Conservation (phyloP, 2,113 vertebrate genomes). For the Girardinichthys multiradiatus region DNA sequence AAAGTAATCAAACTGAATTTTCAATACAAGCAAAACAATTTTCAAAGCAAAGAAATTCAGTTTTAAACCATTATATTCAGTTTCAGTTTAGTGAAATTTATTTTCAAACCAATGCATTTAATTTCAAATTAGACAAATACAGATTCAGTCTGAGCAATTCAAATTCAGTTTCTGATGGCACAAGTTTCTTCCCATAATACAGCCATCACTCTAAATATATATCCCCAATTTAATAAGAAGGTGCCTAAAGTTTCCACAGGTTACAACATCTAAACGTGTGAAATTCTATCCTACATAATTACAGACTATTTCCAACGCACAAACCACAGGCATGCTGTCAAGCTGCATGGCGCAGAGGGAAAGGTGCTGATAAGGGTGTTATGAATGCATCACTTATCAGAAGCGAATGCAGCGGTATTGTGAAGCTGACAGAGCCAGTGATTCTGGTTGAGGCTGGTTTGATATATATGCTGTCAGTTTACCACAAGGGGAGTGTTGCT, state of each 20-base stretch:
- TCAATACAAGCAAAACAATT: no score
- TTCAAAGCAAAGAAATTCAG: no score
- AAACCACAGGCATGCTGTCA: conserved; percentile 18
- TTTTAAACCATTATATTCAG: no score
- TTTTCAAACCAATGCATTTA: no score
- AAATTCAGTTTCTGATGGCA: no score
- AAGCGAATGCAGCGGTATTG: conserved; percentile 23
- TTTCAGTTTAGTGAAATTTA: no score
- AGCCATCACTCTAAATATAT: conserved; percentile 4
- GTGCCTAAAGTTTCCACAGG: conserved; percentile 14
- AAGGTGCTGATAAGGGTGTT: conserved; percentile 29
- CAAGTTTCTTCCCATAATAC: no score
- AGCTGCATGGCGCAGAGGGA: conserved; percentile 1
- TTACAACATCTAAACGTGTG: conserved; percentile 9
- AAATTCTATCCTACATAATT: conserved; percentile 20
- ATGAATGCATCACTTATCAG: conserved; percentile 40
- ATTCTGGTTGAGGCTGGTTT: conserved; percentile 54
- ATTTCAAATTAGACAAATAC: no score
- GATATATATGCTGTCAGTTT: conserved; percentile 55
- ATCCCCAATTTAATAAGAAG: background rate
- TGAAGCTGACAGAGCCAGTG: conserved; percentile 32
- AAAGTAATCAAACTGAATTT: no score
- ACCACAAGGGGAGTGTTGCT: conserved; percentile 52
- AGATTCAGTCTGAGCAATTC: no score
- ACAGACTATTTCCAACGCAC: conserved; percentile 16